Percentiles rank a stretch among this genome's conserved stretches.
Evolutionary conservation across 2,888 invertebrate genomes (phyloP).

Genomic region (Mylabris sibirica): DNA sequence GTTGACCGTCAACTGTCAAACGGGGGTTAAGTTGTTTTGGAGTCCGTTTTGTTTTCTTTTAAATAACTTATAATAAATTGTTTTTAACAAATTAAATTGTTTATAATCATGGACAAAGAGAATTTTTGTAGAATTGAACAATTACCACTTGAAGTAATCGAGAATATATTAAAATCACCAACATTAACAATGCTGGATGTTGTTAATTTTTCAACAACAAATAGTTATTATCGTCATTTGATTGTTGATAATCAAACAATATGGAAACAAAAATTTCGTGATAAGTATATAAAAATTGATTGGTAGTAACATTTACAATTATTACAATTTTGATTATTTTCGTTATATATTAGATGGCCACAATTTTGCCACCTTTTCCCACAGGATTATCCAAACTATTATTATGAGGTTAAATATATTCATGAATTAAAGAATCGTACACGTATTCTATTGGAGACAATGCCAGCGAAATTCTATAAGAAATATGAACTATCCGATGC

Average conservation of each 20-base stretch:
- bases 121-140: constrained; percentile 46
- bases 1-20: background rate
- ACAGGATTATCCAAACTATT: constrained; percentile 54
- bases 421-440: constrained; percentile 53
- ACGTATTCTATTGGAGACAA: constrained; percentile 56
- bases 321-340: background rate
- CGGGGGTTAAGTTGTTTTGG: background rate
- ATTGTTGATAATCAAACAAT: constrained; percentile 62
- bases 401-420: constrained; percentile 57
- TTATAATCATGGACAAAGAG: background rate
- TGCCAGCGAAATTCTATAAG: constrained; percentile 62
- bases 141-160: constrained; percentile 56
- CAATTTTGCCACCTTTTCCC: constrained; percentile 54
- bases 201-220: constrained; percentile 64
- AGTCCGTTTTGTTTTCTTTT: background rate
- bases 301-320: constrained; percentile 3
- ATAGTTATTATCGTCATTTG: constrained; percentile 63
- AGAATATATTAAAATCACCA: constrained; percentile 50
- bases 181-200: constrained; percentile 60
- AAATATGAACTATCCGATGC: constrained; percentile 61
- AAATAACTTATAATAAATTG: background rate
- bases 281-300: constrained; percentile 56
- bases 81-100: background rate
- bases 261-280: constrained; percentile 62
- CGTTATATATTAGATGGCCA: constrained; percentile 58